phyloP scores from a whole-genome alignment of 2,888 invertebrate genomes.

The Torymus auratus region DNA sequence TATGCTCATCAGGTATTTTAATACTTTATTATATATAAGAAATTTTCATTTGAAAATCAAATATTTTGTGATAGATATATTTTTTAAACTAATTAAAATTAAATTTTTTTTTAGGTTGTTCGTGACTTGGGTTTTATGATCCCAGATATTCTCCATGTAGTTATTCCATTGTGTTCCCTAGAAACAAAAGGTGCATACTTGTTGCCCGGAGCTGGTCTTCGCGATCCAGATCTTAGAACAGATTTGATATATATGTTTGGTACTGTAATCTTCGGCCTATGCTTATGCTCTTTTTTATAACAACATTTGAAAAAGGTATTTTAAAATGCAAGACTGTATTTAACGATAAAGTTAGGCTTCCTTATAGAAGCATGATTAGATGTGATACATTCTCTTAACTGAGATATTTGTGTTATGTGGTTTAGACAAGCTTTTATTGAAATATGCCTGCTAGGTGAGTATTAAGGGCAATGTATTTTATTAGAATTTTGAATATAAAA shows the following conservation, averaged over 20 bases:
- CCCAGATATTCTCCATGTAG: conserved; percentile 82
- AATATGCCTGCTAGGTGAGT: conserved; percentile 36
- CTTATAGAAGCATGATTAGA: conserved; percentile 30
- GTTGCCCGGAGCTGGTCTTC: conserved; percentile 69
- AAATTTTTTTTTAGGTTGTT: conserved; percentile 75
- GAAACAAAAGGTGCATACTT: conserved; percentile 66
- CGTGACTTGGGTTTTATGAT: conserved; percentile 84
- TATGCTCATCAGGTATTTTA: conserved; percentile 81
- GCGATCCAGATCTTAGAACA: conserved; percentile 69
- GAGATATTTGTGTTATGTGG: conserved; percentile 20
- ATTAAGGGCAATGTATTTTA: conserved; percentile 41
- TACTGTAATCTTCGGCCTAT: conserved; percentile 70
- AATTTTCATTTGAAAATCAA: conserved; percentile 1
- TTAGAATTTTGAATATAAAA: conserved; percentile 39
- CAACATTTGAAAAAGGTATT: conserved; percentile 55
- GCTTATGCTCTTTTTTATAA: conserved; percentile 70
- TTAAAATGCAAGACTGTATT: conserved; percentile 40
- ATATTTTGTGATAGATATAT: background rate
- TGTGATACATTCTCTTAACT: conserved; percentile 25
- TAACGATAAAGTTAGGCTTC: conserved; percentile 7
- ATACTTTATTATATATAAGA: conserved; percentile 31
- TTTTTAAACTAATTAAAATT: background rate
- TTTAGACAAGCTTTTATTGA: conserved; percentile 25
- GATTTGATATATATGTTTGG: conserved; percentile 72
- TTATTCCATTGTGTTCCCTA: conserved; percentile 79